Base-by-base conservation (phyloP, 2,888 invertebrate genomes). In the Netelia melanura region DNA sequence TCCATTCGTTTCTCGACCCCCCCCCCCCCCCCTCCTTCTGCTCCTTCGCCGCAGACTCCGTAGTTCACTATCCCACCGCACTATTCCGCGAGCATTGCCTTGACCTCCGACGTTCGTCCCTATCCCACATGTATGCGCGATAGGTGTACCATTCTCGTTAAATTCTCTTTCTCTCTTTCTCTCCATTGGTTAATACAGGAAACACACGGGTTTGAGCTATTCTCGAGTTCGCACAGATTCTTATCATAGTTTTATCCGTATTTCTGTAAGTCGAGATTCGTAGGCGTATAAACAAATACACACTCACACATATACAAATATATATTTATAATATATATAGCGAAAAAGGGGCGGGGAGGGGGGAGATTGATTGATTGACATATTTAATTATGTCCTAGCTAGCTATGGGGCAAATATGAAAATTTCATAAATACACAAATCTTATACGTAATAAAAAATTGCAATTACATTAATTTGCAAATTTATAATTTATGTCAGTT, bases 121-220 rank as follows among this genome's bases (percentile, higher is more conserved):
- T 64, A 71, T 62, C 64, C 68, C 17, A 58, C 21, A 58, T 21
- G 17, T 21, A 21, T 5, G 8, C 17, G 21, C 17, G 58, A 8
- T n/a, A 11, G 48, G 64, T 70, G 48, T 67, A 54, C 70, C 65
- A 78, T 74, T 30, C 84, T 75, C 76, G 81, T 81, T 81, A 77
- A 78, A 48, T 43, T 54, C 65, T 52, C 58, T 30, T 17, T 17
- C 17, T 17, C 17, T 17, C 17, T 17, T 17, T 17, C 17, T 17
- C 52, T 68, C 25, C 48, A 2, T 62, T n/a, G 64, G 30, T 30
- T 3, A 30, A 62, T 70, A 70, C 61, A 71, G 72, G 74, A 84
- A 81, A 84, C 81, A 78, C 74, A 64, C 68, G 54, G n/a, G 81
- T 74, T 84, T 77, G 68, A 84, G 72, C 81, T 84, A 81, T 84